These are phyloP conservation scores for Mactromeris polynyma DNA, from an alignment of 2,888 invertebrate genomes.

Conservation along the genomic window DNA sequence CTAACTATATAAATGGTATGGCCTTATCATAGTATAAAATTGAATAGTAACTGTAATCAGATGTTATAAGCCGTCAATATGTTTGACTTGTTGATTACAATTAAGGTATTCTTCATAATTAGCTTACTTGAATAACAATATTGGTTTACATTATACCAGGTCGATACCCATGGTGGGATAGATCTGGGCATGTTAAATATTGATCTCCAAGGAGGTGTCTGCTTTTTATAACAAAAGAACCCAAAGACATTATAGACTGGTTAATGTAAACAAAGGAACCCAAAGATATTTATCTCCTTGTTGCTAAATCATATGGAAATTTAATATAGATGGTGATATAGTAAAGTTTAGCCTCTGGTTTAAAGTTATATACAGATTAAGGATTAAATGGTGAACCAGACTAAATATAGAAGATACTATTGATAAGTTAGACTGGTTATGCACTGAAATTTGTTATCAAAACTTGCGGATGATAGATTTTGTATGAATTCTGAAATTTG, in stretches of 20 bases:
- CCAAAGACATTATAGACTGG: background rate
- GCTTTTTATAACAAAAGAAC: slow-evolving; percentile 14
- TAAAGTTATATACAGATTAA: slow-evolving; percentile 24
- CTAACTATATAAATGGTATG: background rate
- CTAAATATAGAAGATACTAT: slow-evolving; percentile 5
- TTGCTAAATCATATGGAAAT: background rate
- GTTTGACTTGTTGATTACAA: slow-evolving; percentile 5
- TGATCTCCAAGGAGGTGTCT: slow-evolving; percentile 29
- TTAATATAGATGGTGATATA: slow-evolving; percentile 36
- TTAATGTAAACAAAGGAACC: slow-evolving; percentile 6
- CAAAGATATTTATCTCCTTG: slow-evolving; percentile 30
- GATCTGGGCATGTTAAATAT: background rate
- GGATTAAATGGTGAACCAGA: background rate
- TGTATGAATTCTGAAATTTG: background rate
- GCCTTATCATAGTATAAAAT: background rate
- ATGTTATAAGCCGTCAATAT: background rate
- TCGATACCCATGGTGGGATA: background rate
- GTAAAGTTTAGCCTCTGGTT: slow-evolving; percentile 13
- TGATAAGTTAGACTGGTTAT: slow-evolving; percentile 10
- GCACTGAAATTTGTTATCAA: slow-evolving; percentile 26
- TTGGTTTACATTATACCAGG: background rate
- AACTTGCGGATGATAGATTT: slow-evolving; percentile 12
- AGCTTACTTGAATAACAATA: background rate
- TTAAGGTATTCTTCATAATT: slow-evolving; percentile 1
- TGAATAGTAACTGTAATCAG: background rate